Evolutionary conservation across 2,113 vertebrate genomes (phyloP), one percentile per base, ranked within the genome.

Genomic region (Notothenia coriiceps): DNA sequence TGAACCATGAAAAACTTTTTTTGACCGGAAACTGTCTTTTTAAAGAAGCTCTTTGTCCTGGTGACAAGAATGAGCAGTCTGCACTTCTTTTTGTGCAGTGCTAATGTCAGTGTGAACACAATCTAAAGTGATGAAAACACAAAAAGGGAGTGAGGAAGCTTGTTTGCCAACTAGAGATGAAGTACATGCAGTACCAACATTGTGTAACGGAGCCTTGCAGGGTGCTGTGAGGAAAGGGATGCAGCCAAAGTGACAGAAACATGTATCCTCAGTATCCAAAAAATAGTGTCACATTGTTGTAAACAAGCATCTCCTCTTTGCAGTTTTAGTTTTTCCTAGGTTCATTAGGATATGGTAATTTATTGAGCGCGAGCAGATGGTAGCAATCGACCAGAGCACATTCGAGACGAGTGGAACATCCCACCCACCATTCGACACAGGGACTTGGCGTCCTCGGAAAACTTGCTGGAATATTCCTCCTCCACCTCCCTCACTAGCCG

Each of bases 381-480:
- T 12, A 54, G 70, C 62, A 40, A 17, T 1, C 78, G 47, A 64
- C 2, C 0, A 14, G 0, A 54, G 22, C n/a, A 20, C 54, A 55
- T 22, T 3, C 20, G 25, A 79, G 50, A 29, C 4, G 1, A 29
- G 40, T 10, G 22, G 17, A 29, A 1, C 87, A 1, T 43, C 64
- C 73, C 73, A 75, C 94, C 82, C 92, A 98, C 97, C 97, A 96
- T 96, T 86, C 93, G 95, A 83, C 98, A 99, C 60, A 99, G 93
- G 0, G 96, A 96, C 85, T 93, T 95, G 71, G 97, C 96, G 0
- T 96, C 95, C 5, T 95, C 91, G 0, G 97, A 97, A 83, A 99
- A 99, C 91, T 96, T 97, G 77, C 89, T 93, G 0, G 97, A 97
- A 77, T 99, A 99, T 11, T 98, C 97, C 85, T 99, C 98, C 5